These are phyloP conservation scores for Aleiodes sp. DNA, from an alignment of 1,140 invertebrate genomes.

Conservation along the genomic window DNA sequence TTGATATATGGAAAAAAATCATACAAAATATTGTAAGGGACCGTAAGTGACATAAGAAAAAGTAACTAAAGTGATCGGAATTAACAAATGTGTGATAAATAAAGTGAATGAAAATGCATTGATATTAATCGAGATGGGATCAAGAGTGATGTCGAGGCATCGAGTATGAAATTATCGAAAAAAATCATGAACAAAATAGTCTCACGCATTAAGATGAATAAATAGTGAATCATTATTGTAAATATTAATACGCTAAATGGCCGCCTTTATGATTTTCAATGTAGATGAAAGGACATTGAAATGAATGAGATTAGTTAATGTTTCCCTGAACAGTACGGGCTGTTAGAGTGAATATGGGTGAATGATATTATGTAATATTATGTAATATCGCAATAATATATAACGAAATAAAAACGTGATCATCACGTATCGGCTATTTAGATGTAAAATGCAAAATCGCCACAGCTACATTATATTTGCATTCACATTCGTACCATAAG, in stretches of 20 bases:
- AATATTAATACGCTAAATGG: constrained; percentile 30
- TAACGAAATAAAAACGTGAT: neutral
- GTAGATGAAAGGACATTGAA: too few relatives aligned
- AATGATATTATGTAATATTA: neutral
- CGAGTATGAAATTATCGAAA: constrained; percentile 1
- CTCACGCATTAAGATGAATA: neutral
- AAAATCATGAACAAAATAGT: constrained; percentile 5
- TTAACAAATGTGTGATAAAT: neutral
- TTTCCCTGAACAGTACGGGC: neutral
- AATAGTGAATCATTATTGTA: constrained; percentile 29
- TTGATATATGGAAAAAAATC: too few relatives aligned
- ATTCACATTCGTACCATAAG: neutral
- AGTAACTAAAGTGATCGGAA: too few relatives aligned
- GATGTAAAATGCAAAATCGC: neutral
- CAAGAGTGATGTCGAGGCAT: neutral
- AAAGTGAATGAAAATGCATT: neutral
- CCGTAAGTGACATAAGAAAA: too few relatives aligned
- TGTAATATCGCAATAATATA: neutral
- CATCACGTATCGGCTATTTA: neutral
- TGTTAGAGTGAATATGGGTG: neutral
- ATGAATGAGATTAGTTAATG: neutral
- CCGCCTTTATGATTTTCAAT: constrained; percentile 23
- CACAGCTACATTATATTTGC: neutral
- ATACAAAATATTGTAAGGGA: neutral
- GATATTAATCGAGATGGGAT: too few relatives aligned